phyloP scores from a whole-genome alignment of 2,888 invertebrate genomes.

The Ptilodon capucinus region DNA sequence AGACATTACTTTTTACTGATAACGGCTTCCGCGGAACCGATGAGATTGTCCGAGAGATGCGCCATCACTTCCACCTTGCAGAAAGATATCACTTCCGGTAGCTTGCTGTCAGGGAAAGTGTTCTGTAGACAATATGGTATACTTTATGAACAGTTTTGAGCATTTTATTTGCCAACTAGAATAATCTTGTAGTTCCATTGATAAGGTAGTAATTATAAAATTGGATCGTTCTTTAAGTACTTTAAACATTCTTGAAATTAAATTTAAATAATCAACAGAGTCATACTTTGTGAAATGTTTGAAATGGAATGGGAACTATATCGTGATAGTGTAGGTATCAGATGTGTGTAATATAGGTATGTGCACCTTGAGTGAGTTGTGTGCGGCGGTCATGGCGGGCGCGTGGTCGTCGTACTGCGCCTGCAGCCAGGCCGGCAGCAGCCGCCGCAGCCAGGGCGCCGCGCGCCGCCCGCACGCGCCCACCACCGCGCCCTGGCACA shows the following conservation, averaged over 20 bases:
- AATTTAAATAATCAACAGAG: too few species aligned
- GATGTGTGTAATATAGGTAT: not conserved
- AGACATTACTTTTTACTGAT: conserved; percentile 52
- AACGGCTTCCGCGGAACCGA: conserved; percentile 46
- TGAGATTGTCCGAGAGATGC: conserved; percentile 86
- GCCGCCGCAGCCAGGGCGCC: conserved; percentile 89
- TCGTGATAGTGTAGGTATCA: too few species aligned
- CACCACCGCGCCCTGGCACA: conserved; percentile 87
- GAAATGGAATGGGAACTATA: too few species aligned
- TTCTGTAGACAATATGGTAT: conserved; percentile 67
- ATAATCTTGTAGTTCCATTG: too few species aligned
- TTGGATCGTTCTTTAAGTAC: too few species aligned
- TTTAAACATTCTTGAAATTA: too few species aligned
- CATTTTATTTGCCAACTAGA: too few species aligned
- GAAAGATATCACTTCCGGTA: conserved; percentile 90
- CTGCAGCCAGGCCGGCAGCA: conserved; percentile 93
- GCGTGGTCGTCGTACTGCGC: conserved; percentile 93
- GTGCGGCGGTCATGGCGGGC: conserved; percentile 81
- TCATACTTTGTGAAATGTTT: too few species aligned
- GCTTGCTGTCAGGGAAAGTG: conserved; percentile 90
- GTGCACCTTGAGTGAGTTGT: conserved; percentile 29
- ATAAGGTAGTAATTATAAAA: too few species aligned
- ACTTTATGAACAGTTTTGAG: not conserved
- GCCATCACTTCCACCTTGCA: conserved; percentile 91
- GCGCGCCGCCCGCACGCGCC: conserved; percentile 86